Evolutionary conservation across 1,140 invertebrate species (phyloP).

Genomic region (Scaptomyza montana): DNA sequence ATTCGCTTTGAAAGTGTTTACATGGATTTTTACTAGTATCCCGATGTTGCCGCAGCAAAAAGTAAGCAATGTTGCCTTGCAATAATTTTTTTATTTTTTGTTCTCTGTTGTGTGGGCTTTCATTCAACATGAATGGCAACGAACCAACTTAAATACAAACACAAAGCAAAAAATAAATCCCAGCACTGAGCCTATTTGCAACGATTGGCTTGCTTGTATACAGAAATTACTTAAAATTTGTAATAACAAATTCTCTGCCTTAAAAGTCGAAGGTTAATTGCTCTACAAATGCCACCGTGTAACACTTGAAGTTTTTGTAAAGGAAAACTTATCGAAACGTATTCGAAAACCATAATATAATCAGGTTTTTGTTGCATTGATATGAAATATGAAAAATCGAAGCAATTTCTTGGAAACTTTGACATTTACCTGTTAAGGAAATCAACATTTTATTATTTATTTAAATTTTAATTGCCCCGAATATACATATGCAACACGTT

Average conservation of each 20-base stretch:
- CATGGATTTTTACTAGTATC: slow-evolving; percentile 53
- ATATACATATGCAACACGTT: no score
- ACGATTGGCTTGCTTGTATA: slow-evolving; percentile 35
- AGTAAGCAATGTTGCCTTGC: slow-evolving; percentile 5
- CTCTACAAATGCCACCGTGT: neutral
- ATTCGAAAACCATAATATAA: no score
- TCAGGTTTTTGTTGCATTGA: no score
- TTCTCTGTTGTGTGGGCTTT: slow-evolving; percentile 7
- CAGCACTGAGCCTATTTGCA: slow-evolving; percentile 31
- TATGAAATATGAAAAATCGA: no score
- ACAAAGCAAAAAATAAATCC: slow-evolving; percentile 30
- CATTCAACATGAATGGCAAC: slow-evolving; percentile 29
- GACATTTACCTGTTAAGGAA: no score
- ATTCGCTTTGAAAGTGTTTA: slow-evolving; percentile 58
- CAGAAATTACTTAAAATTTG: slow-evolving; percentile 9
- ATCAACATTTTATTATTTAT: no score
- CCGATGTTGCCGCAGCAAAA: slow-evolving; percentile 10
- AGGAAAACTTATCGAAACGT: no score
- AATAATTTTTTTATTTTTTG: neutral
- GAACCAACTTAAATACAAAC: slow-evolving; percentile 11
- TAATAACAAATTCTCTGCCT: slow-evolving; percentile 9
- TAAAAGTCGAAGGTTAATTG: neutral
- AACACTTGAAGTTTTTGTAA: neutral
- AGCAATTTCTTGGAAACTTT: no score
- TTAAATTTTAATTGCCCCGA: no score